Percentiles rank a stretch among this genome's conserved stretches.
phyloP scores from a whole-genome alignment of 2,113 vertebrate species.

The Strix uralensis region DNA sequence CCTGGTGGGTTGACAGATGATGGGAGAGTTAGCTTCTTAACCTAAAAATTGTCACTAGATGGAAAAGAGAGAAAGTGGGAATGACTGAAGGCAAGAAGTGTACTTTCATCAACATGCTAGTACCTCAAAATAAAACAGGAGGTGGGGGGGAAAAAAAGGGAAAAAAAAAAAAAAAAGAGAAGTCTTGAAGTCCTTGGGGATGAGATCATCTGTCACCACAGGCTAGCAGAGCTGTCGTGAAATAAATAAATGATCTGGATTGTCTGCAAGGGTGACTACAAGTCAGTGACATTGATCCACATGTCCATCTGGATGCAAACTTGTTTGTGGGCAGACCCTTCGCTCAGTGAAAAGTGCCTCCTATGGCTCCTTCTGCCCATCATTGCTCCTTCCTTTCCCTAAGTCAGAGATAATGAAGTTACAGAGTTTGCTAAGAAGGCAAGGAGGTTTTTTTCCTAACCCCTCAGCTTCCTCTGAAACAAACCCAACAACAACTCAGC shows the following conservation, averaged over 20 bases:
- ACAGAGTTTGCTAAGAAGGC: neutral
- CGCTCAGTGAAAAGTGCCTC: neutral
- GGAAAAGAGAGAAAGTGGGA: neutral
- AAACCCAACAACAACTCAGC: conserved; percentile 21
- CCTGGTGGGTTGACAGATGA: neutral
- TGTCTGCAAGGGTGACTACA: neutral
- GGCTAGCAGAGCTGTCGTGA: neutral
- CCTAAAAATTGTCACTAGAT: neutral
- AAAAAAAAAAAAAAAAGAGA: neutral
- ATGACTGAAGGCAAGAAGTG: neutral
- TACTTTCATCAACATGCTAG: neutral
- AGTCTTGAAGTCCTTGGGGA: neutral
- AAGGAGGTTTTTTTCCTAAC: neutral
- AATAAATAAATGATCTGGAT: neutral
- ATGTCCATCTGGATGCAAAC: neutral
- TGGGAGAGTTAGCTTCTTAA: neutral
- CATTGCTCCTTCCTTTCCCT: neutral
- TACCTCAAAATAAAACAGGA: neutral
- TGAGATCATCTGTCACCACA: neutral
- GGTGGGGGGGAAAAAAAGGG: too few relatives aligned
- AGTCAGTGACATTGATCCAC: neutral
- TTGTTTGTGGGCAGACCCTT: neutral
- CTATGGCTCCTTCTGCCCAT: neutral
- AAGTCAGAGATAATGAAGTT: neutral
- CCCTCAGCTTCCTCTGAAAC: neutral